A percentile compares a stretch with the other conserved stretches of the same genome.
Conservation (phyloP, 2,888 invertebrate genomes). For the Acronicta psi region DNA sequence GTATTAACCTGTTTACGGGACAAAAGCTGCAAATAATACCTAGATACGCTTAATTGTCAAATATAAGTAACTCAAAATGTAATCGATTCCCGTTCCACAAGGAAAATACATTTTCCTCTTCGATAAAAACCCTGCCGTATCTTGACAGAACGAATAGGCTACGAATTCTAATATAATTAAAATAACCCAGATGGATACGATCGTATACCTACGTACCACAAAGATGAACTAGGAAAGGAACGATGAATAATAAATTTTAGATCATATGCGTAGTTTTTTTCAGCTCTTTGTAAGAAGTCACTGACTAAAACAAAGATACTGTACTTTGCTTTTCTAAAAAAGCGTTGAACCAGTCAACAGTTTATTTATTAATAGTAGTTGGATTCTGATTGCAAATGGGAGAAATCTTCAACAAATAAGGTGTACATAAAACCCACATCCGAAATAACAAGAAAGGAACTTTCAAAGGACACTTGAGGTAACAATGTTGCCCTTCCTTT, state of each 20-base stretch:
- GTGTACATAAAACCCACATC: conserved; percentile 50
- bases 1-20: conserved; percentile 72
- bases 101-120: conserved; percentile 47
- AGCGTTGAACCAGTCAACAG: too few species aligned
- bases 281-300: conserved; percentile 3
- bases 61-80: conserved; percentile 27
- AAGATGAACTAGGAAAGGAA: too few species aligned
- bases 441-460: conserved; percentile 64
- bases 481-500: conserved; percentile 66
- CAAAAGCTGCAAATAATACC: conserved; percentile 62
- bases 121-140: conserved; percentile 37
- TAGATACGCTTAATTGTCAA: conserved; percentile 35
- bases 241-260: too few species aligned
- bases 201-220: conserved; percentile 25
- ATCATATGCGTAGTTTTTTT: too few species aligned
- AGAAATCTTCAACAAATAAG: conserved; percentile 38
- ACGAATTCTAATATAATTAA: conserved; percentile 36
- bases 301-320: background rate
- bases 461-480: conserved; percentile 63
- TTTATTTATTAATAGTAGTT: background rate
- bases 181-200: conserved; percentile 44
- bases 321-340: too few species aligned
- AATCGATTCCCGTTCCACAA: conserved; percentile 22
- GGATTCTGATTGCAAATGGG: conserved; percentile 21
- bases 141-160: conserved; percentile 37